Evolutionary conservation across 2,113 vertebrate genomes (phyloP).

Genomic region (Odontesthes bonariensis): DNA sequence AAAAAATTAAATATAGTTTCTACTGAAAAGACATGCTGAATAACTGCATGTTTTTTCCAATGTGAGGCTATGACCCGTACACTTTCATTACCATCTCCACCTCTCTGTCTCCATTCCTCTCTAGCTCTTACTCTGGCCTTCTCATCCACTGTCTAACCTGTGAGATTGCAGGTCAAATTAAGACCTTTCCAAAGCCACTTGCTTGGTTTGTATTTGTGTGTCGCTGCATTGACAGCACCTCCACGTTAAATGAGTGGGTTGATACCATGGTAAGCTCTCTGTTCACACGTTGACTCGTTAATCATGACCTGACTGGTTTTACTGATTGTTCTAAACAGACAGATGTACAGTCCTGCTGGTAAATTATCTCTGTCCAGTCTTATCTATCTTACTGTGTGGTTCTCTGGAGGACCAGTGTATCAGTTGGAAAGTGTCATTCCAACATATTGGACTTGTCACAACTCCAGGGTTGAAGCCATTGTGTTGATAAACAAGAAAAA

Average conservation of each 20-base stretch:
- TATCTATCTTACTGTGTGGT: constrained; percentile 25
- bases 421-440: constrained; percentile 24
- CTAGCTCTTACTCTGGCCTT: constrained; percentile 16
- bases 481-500: background rate
- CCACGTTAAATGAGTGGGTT: constrained; percentile 52
- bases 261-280: constrained; percentile 62
- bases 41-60: constrained; percentile 11
- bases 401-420: constrained; percentile 20
- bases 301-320: constrained; percentile 64
- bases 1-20: background rate
- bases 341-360: constrained; percentile 39
- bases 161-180: constrained; percentile 71
- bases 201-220: constrained; percentile 34
- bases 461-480: constrained; percentile 14
- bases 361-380: constrained; percentile 35
- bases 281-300: constrained; percentile 56
- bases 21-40: constrained; percentile 9
- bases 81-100: constrained; percentile 62
- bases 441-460: background rate
- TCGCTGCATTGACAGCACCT: constrained; percentile 44
- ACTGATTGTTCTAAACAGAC: constrained; percentile 58
- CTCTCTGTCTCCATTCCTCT: constrained; percentile 22
- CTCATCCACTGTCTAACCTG: constrained; percentile 58
- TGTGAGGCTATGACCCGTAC: constrained; percentile 59
- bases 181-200: constrained; percentile 64